phyloP scores from a whole-genome alignment of 1,140 invertebrate species.

The Drosophila pandora region DNA sequence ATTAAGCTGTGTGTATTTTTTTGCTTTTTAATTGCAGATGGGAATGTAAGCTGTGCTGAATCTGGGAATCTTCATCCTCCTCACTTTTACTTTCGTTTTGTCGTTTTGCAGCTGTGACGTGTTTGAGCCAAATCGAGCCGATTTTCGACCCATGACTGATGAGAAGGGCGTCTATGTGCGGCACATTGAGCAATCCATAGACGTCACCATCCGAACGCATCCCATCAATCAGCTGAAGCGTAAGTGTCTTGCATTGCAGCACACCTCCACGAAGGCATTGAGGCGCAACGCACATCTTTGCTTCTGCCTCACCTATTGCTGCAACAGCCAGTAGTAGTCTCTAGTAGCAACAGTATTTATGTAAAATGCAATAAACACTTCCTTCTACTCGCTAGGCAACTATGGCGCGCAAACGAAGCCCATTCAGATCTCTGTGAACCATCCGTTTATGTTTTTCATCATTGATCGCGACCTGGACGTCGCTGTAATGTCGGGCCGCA shows the following conservation, averaged over 20 bases:
- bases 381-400: conserved; percentile 71
- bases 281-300: conserved; percentile 55
- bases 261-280: conserved; percentile 63
- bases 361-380: conserved; percentile 65
- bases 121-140: conserved; percentile 90
- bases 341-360: conserved; percentile 23
- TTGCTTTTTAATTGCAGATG: conserved; percentile 52
- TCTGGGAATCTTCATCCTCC: not conserved
- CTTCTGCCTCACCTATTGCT: conserved; percentile 58
- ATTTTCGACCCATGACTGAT: conserved; percentile 90
- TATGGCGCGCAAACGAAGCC: conserved; percentile 84
- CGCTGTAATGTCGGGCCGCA: conserved; percentile 90
- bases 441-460: conserved; percentile 92
- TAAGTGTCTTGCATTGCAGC: conserved; percentile 83
- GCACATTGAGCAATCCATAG: conserved; percentile 92
- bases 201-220: conserved; percentile 90
- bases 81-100: conserved; percentile 71
- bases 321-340: conserved; percentile 9
- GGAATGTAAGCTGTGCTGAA: conserved; percentile 61
- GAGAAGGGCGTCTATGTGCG: conserved; percentile 90
- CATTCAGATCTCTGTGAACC: conserved; percentile 89
- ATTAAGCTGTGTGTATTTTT: conserved; percentile 10
- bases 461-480: conserved; percentile 91
- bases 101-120: conserved; percentile 87
- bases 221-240: conserved; percentile 85